Percentiles rank a stretch among this genome's conserved stretches.
These are phyloP conservation scores for Echeneis naucrates DNA, from an alignment of 2,797 vertebrate genomes.

Conservation along the genomic window DNA sequence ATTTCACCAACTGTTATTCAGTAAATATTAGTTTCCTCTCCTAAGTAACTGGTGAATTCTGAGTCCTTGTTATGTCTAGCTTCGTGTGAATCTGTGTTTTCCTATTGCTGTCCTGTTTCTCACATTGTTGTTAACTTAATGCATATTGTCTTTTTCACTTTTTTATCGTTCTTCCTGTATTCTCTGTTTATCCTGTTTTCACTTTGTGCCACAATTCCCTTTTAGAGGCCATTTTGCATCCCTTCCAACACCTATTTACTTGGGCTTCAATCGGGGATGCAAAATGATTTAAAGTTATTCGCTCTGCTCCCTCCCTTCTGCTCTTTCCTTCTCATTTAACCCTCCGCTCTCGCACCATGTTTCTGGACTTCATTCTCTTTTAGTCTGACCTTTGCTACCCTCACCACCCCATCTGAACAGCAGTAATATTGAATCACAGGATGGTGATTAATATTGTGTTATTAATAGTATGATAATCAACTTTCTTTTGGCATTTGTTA, in stretches of 20 bases:
- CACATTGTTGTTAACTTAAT: slow-evolving; percentile 59
- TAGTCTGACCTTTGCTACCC: slow-evolving; percentile 40
- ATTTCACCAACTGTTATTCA: slow-evolving; percentile 63
- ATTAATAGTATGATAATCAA: neutral
- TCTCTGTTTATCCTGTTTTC: slow-evolving; percentile 43
- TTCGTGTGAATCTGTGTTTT: slow-evolving; percentile 77
- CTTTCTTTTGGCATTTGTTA: slow-evolving; percentile 6
- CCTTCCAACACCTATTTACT: slow-evolving; percentile 20
- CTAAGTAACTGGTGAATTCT: slow-evolving; percentile 67
- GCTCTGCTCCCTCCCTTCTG: slow-evolving; percentile 12
- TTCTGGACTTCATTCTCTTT: slow-evolving; percentile 13
- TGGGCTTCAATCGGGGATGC: slow-evolving; percentile 44
- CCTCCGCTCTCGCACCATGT: slow-evolving; percentile 1
- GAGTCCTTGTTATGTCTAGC: slow-evolving; percentile 72
- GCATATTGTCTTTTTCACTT: slow-evolving; percentile 64
- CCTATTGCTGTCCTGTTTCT: slow-evolving; percentile 69
- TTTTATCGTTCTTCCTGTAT: slow-evolving; percentile 35
- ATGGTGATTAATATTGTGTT: slow-evolving; percentile 22
- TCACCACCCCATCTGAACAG: slow-evolving; percentile 15
- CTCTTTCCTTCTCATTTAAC: neutral
- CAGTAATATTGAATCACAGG: slow-evolving; percentile 5
- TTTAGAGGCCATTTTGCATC: slow-evolving; percentile 54
- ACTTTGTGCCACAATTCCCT: slow-evolving; percentile 34
- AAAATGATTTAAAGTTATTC: slow-evolving; percentile 29
- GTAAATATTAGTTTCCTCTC: slow-evolving; percentile 66